Percentiles rank a stretch among this genome's conserved stretches.
phyloP scores from a whole-genome alignment of 2,888 invertebrate genomes.

The Cecidostiba fungosa region DNA sequence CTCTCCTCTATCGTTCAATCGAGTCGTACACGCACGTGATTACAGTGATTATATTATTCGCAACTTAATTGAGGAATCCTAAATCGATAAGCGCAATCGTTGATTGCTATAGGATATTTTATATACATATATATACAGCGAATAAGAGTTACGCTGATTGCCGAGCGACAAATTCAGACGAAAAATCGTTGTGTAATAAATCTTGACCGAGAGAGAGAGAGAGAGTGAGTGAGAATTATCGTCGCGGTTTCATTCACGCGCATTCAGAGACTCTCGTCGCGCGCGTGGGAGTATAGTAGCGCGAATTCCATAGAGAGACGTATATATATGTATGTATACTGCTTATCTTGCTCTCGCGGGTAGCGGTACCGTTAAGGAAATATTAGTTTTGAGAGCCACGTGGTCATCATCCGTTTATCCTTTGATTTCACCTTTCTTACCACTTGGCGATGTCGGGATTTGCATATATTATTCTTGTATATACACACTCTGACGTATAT shows the following conservation, averaged over 20 bases:
- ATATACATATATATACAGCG: background rate
- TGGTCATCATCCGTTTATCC: background rate
- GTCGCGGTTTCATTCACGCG: background rate
- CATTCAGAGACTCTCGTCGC: background rate
- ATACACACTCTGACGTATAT: background rate
- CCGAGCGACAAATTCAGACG: background rate
- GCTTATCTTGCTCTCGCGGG: slow-evolving; percentile 74
- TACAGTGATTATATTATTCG: background rate
- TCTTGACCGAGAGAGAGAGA: too few relatives aligned
- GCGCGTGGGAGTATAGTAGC: background rate
- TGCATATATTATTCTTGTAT: too few relatives aligned
- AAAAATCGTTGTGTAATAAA: background rate
- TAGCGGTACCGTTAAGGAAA: slow-evolving; percentile 68
- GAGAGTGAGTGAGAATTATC: slow-evolving; percentile 8
- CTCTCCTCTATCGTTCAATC: background rate
- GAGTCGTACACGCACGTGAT: background rate
- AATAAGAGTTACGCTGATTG: background rate
- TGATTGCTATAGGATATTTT: background rate
- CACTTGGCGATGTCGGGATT: too few relatives aligned
- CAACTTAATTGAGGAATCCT: background rate
- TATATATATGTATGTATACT: background rate
- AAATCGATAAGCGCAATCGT: slow-evolving; percentile 7
- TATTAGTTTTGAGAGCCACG: slow-evolving; percentile 44
- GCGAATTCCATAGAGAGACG: slow-evolving; percentile 25
- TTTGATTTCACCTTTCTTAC: background rate